A percentile compares a stretch with the other conserved stretches of the same genome.
Evolutionary conservation across 2,888 invertebrate genomes (phyloP).

Genomic region (Sepiola atlantica): DNA sequence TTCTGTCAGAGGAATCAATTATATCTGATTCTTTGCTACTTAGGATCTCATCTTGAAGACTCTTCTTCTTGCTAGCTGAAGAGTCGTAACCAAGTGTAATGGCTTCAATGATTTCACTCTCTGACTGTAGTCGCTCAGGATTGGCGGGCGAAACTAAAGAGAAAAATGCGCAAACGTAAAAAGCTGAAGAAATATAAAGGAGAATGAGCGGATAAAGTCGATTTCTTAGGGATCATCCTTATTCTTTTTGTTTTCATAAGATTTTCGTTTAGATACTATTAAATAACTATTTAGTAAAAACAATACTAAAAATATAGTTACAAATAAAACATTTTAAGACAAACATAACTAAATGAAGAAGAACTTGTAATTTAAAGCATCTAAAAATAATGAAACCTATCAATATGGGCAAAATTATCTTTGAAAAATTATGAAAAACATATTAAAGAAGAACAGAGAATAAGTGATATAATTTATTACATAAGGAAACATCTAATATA

Average conservation of each 20-base stretch:
- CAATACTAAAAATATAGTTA: not conserved
- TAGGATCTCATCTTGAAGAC: not conserved
- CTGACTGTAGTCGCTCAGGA: not conserved
- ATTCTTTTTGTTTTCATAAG: not conserved
- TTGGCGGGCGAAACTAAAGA: not conserved
- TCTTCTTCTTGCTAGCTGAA: not conserved
- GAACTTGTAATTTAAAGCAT: not conserved
- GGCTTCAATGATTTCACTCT: not conserved
- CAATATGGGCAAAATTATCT: not conserved
- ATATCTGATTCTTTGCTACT: not conserved
- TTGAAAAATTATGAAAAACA: not conserved
- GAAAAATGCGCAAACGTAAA: not conserved
- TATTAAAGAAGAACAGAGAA: not conserved
- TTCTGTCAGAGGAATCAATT: not conserved
- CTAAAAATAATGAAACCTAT: not conserved
- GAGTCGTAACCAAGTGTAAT: not conserved
- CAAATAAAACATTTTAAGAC: not conserved
- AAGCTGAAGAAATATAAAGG: not conserved
- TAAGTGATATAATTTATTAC: not conserved
- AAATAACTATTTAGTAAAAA: not conserved
- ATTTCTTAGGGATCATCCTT: not conserved
- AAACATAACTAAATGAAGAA: not conserved
- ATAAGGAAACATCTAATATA: too few species aligned
- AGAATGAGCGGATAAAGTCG: not conserved
- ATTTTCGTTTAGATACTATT: not conserved